phyloP scores from a whole-genome alignment of 2,797 vertebrate genomes.

The Micromesistius poutassou region DNA sequence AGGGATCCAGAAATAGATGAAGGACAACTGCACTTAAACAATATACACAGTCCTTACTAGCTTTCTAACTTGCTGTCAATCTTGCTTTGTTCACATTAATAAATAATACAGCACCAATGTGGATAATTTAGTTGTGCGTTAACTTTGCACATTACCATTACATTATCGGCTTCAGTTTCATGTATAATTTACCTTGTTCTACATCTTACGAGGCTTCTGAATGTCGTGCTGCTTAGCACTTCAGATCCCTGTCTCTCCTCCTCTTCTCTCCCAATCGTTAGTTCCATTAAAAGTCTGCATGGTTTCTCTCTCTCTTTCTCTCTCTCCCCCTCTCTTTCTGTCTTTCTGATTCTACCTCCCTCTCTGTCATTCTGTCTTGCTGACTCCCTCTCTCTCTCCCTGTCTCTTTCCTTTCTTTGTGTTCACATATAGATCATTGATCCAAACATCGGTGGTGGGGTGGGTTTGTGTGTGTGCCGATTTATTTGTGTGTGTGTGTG shows the following conservation, averaged over 20 bases:
- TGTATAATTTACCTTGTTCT: not conserved
- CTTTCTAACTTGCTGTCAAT: not conserved
- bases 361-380: too few species aligned
- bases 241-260: not conserved
- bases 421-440: too few species aligned
- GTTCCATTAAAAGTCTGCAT: not conserved
- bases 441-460: too few species aligned
- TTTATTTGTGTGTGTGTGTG: slow-evolving; percentile 3
- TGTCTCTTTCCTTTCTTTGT: too few species aligned
- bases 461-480: too few species aligned
- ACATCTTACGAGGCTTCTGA: not conserved
- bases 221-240: not conserved
- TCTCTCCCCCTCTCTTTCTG: too few species aligned
- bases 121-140: too few species aligned
- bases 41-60: not conserved
- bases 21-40: not conserved
- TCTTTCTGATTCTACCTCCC: too few species aligned
- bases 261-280: not conserved
- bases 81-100: not conserved
- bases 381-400: too few species aligned
- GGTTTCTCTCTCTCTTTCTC: not conserved
- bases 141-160: not conserved
- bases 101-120: not conserved
- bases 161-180: not conserved
- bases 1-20: too few species aligned